phyloP scores from a whole-genome alignment of 2,113 vertebrate genomes.

The Bos taurus region DNA sequence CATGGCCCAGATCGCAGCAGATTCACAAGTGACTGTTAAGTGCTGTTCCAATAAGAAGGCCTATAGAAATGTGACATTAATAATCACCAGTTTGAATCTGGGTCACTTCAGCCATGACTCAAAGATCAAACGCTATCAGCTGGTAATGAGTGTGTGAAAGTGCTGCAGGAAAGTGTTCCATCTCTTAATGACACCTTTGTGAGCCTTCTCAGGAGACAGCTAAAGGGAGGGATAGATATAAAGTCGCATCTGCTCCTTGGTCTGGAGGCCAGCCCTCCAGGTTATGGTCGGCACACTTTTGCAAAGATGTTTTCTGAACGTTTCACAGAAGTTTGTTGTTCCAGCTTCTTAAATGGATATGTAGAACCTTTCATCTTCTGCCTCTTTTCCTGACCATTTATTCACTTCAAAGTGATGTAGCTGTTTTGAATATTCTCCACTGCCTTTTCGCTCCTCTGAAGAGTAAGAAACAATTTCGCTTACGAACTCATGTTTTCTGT shows the following conservation, averaged over 20 bases:
- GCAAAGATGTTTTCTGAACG: background rate
- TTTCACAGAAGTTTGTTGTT: background rate
- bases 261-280: background rate
- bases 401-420: background rate
- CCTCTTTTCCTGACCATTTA: background rate
- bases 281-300: background rate
- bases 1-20: background rate
- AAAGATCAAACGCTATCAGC: conserved; percentile 54
- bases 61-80: conserved; percentile 30
- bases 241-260: background rate
- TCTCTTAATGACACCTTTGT: conserved; percentile 56
- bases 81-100: conserved; percentile 69
- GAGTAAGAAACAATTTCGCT: background rate
- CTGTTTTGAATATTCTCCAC: background rate
- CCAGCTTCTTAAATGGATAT: background rate
- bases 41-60: background rate
- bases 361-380: background rate
- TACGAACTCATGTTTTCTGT: background rate
- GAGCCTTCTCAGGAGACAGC: background rate
- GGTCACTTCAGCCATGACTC: conserved; percentile 58
- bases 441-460: background rate
- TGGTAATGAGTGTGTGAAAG: conserved; percentile 65
- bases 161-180: background rate
- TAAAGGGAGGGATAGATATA: background rate
- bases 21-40: background rate